Evolutionary conservation across 2,113 vertebrate species (phyloP), one percentile per base, ranked within the genome.

Genomic region (Gallinago jamesoni): DNA sequence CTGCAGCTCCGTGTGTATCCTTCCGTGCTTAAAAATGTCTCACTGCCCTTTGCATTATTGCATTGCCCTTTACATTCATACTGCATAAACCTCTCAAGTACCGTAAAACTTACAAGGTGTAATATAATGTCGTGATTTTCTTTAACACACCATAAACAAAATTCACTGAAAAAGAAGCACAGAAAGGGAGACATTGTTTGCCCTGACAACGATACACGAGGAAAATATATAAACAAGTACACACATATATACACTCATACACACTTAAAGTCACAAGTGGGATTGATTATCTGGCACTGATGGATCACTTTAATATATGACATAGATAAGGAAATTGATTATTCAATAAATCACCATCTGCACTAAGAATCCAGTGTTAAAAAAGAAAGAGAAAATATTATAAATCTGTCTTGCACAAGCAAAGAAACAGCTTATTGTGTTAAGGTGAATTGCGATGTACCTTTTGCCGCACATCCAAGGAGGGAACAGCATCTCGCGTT

Each of bases 241-340:
- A 90, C 95, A 67, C 47, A 76, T 11, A 60, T 57, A 68, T 47
- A 47, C 35, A 68, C 77, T 64, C 67, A 48, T 35, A 30, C 48
- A 83, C 83, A 93, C 95, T 97, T 92, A 97, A 98, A 97, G 98
- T 98, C 98, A 97, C 83, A 70, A 95, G 97, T 90, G 94, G 97
- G 97, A 98, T 98, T 98, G 98, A 99, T 98, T 98, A 98, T 96
- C 96, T 98, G 98, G 94, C 97, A 80, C 87, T 98, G 98, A 99
- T 98, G 94, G 98, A 99, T 98, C 97, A 92, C 98, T 98, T 97
- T 97, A 98, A 97, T 98, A 98, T 98, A 98, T 98, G 98, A 98
- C 96, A 81, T 98, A 98, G 98, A 99, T 99, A 99, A 99, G 99
- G 98, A 95, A 98, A 99, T 99, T 98, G 98, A 99, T 99, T 98